These are phyloP conservation scores for Zingel zingel DNA, from an alignment of 2,113 vertebrate genomes.

Conservation along the genomic window DNA sequence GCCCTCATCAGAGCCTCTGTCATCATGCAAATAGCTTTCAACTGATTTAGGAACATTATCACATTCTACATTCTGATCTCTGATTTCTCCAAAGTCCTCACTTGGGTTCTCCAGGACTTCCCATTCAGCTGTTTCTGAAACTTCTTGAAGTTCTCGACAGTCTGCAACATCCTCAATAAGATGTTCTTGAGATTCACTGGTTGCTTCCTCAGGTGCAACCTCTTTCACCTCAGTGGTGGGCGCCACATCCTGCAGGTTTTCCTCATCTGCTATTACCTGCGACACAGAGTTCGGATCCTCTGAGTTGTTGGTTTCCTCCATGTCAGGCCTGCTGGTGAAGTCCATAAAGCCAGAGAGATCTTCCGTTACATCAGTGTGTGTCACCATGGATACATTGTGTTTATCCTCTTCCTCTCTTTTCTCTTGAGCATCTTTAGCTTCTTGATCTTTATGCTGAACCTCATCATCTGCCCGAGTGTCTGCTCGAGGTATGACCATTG, in stretches of 20 bases:
- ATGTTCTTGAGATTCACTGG: conserved; percentile 33
- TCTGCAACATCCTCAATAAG: conserved; percentile 17
- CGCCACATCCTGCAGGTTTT: conserved; percentile 9
- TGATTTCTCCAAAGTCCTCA: conserved; percentile 16
- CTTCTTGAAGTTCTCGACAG: not conserved
- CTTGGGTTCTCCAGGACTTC: conserved; percentile 38
- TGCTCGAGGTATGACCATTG: not conserved
- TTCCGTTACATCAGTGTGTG: conserved; percentile 54
- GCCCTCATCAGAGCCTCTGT: not conserved
- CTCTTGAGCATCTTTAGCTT: conserved; percentile 9
- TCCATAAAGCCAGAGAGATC: conserved; percentile 36
- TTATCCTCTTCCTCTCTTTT: conserved; percentile 53
- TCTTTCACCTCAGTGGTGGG: conserved; percentile 5
- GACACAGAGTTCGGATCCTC: conserved; percentile 54
- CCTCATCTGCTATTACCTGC: conserved; percentile 12
- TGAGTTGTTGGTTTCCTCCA: conserved; percentile 55
- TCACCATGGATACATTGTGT: conserved; percentile 53
- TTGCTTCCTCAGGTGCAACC: not conserved
- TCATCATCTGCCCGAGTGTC: conserved; percentile 11
- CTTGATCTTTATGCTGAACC: conserved; percentile 10
- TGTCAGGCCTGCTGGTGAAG: conserved; percentile 34
- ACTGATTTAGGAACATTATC: conserved; percentile 1
- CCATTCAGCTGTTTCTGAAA: conserved; percentile 56
- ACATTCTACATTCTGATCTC: conserved; percentile 5
- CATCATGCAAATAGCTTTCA: not conserved